Conservation (phyloP, 2,888 invertebrate genomes). For the Drosophila ochracea region DNA sequence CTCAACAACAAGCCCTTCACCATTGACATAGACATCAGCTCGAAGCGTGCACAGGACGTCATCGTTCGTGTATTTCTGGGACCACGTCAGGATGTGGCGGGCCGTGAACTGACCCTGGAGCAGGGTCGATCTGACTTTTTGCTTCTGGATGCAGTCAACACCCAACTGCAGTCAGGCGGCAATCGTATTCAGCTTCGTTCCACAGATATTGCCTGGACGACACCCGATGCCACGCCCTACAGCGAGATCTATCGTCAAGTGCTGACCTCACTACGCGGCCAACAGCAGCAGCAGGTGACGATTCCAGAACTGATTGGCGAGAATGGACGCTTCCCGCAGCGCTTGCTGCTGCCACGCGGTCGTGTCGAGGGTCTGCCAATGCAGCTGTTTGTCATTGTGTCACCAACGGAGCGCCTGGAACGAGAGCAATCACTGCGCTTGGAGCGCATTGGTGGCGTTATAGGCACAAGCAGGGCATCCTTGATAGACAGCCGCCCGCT, state of each 20-base stretch:
- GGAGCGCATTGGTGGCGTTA: slow-evolving; percentile 43
- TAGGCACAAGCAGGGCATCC: slow-evolving; percentile 59
- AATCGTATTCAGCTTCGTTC: slow-evolving; percentile 80
- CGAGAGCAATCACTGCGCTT: slow-evolving; percentile 3
- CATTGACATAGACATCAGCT: slow-evolving; percentile 87
- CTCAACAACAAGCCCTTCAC: slow-evolving; percentile 89
- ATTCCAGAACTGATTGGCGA: slow-evolving; percentile 78
- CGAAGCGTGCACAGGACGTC: slow-evolving; percentile 87
- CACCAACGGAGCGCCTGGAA: slow-evolving; percentile 83
- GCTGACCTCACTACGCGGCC: slow-evolving; percentile 85
- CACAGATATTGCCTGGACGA: slow-evolving; percentile 83
- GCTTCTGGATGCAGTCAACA: slow-evolving; percentile 88
- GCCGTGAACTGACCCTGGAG: slow-evolving; percentile 53
- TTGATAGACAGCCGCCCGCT: slow-evolving; percentile 67
- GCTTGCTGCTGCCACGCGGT: slow-evolving; percentile 88
- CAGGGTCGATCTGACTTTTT: slow-evolving; percentile 87
- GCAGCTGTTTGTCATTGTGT: slow-evolving; percentile 87
- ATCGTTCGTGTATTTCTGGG: slow-evolving; percentile 89
- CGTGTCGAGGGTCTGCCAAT: slow-evolving; percentile 87
- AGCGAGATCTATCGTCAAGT: slow-evolving; percentile 85
- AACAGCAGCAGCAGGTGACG: slow-evolving; percentile 59
- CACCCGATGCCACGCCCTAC: slow-evolving; percentile 86
- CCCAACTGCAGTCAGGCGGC: slow-evolving; percentile 87
- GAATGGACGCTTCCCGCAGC: slow-evolving; percentile 87
- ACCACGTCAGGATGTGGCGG: slow-evolving; percentile 88